A percentile compares a stretch with the other conserved stretches of the same genome.
phyloP scores from a whole-genome alignment of 2,888 invertebrate species.

The Chloroclysta siterata region DNA sequence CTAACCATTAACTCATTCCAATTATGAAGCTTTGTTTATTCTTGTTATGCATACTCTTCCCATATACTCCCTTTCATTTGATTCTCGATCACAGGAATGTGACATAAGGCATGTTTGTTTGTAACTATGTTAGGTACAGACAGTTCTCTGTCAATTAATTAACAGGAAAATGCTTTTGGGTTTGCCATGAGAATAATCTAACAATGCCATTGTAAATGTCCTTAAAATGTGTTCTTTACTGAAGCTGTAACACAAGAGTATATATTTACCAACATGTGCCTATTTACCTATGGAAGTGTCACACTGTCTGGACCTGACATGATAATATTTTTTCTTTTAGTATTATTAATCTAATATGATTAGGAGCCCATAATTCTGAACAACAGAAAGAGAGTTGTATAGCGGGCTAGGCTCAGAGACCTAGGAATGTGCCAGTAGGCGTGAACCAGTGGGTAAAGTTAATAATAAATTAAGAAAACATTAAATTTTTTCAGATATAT shows the following conservation, averaged over 20 bases:
- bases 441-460: conserved; percentile 82
- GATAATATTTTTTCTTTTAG: conserved; percentile 58
- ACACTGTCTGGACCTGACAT: conserved; percentile 72
- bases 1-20: conserved; percentile 43
- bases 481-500: conserved; percentile 85
- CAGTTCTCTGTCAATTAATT: conserved; percentile 64
- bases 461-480: conserved; percentile 82
- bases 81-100: conserved; percentile 50
- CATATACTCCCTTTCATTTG: conserved; percentile 40
- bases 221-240: conserved; percentile 29
- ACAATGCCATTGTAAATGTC: conserved; percentile 43
- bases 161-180: conserved; percentile 62
- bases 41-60: conserved; percentile 48
- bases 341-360: conserved; percentile 61
- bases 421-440: conserved; percentile 70
- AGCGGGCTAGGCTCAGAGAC: conserved; percentile 67
- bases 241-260: conserved; percentile 32
- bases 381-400: conserved; percentile 58
- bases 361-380: conserved; percentile 68
- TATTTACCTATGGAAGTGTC: conserved; percentile 48
- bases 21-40: conserved; percentile 38
- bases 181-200: conserved; percentile 42
- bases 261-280: conserved; percentile 44
- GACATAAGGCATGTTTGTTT: conserved; percentile 56
- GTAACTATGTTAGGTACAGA: conserved; percentile 69